Evolutionary conservation across 2,797 vertebrate genomes (phyloP), one percentile per base, ranked within the genome.

Genomic region (Malurus leucopterus): DNA sequence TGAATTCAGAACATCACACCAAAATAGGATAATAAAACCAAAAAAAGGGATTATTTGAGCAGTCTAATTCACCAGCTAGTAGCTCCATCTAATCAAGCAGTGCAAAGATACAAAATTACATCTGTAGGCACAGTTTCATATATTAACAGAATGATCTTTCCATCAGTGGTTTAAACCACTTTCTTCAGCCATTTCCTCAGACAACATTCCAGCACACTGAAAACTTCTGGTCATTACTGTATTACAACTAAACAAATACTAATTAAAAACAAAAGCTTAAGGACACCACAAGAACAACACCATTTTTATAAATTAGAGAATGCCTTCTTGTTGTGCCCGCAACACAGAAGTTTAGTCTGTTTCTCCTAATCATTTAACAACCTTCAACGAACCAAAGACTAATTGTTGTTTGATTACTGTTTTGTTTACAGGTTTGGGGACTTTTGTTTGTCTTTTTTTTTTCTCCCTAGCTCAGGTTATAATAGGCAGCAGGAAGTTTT

Each of bases 261-360:
- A 61, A 72, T 40, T 55, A 40, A 41, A 86, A 83, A 18, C 12
- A 53, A n/a, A 15, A 26, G 17, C 15, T 64, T 63, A 46, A 49
- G 12, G 21, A 69, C 16, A 54, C 15, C 16, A 36, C 3, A 61
- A 70, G 53, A 75, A 1, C 18, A 69, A 4, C 27, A 69, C 1
- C 2, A 9, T 13, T 67, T 63, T 67, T 32, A 79, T 13, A 29
- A 47, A 55, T 5, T 6, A 47, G 21, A 29, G 3, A 65, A 77
- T 2, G 3, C 8, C 6, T 79, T 53, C 55, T 57, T 38, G 11
- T 34, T 40, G 22, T n/a, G 8, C 11, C 32, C 41, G 40, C 43
- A 59, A 49, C 3, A 32, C 0, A 0, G 79, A 79, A 55, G 46
- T 12, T 14, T 13, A 13, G 26, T 11, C 34, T 59, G 29, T 18